These are phyloP conservation scores for Leuctra nigra DNA, from an alignment of 2,888 invertebrate species.

Conservation along the genomic window DNA sequence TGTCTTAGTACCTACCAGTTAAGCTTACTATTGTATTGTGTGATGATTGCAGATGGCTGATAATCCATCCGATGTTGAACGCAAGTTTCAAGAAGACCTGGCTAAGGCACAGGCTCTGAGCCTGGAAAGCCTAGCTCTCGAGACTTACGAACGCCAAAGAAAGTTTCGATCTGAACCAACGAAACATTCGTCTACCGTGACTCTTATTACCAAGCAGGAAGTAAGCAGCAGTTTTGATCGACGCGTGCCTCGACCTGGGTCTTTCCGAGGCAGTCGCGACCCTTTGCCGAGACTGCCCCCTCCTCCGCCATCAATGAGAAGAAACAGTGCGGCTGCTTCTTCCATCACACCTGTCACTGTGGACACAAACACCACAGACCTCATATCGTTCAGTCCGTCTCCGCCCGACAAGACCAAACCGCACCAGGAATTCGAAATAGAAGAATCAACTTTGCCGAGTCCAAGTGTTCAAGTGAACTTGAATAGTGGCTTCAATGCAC, in stretches of 20 bases:
- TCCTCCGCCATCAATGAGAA: slow-evolving; percentile 31
- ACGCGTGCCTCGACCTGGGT: slow-evolving; percentile 51
- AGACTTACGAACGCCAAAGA: slow-evolving; percentile 70
- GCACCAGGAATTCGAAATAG: neutral
- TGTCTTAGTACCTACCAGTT: too few species aligned
- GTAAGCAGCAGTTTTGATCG: too few species aligned
- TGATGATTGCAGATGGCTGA: slow-evolving; percentile 13
- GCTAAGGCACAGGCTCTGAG: slow-evolving; percentile 84
- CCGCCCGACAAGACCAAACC: slow-evolving; percentile 21
- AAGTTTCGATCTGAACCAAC: neutral
- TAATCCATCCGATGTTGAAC: slow-evolving; percentile 68
- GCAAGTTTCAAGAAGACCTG: slow-evolving; percentile 77
- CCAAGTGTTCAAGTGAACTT: neutral
- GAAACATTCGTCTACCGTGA: neutral
- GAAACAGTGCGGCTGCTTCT: slow-evolving; percentile 31
- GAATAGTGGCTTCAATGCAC: too few species aligned
- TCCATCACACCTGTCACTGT: slow-evolving; percentile 16
- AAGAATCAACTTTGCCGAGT: neutral
- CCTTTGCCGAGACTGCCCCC: slow-evolving; percentile 33
- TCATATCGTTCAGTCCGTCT: slow-evolving; percentile 27
- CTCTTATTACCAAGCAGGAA: neutral
- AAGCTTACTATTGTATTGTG: neutral
- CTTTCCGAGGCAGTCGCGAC: slow-evolving; percentile 37
- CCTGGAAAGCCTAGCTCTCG: slow-evolving; percentile 76
- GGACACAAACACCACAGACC: slow-evolving; percentile 21